Conservation (phyloP, 2,113 vertebrate genomes). For the Colistium nudipinnis region DNA sequence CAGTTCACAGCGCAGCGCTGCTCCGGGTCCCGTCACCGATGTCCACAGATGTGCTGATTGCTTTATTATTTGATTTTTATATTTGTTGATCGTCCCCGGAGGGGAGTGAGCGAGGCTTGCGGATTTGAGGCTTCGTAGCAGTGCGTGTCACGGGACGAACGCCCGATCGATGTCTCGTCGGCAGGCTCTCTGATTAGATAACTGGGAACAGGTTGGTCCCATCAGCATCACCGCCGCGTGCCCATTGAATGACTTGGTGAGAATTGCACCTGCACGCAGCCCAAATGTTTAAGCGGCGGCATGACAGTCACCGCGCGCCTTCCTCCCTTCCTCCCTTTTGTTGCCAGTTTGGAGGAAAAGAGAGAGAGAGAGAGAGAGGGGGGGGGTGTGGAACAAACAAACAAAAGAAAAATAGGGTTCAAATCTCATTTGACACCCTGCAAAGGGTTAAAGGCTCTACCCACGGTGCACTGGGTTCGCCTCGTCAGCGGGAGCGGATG, state of each 20-base stretch:
- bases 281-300: conserved; percentile 37
- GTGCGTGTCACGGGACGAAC: conserved; percentile 25
- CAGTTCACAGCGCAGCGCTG: conserved; percentile 24
- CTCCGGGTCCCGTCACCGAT: conserved; percentile 33
- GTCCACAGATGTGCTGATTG: conserved; percentile 7
- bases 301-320: neutral
- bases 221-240: conserved; percentile 55
- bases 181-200: conserved; percentile 38
- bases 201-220: conserved; percentile 67
- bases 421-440: conserved; percentile 31
- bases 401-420: conserved; percentile 28
- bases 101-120: conserved; percentile 39
- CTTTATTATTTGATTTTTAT: too few relatives aligned
- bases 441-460: conserved; percentile 63
- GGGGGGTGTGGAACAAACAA: neutral
- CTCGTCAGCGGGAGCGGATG: conserved; percentile 72
- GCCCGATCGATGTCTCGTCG: conserved; percentile 29
- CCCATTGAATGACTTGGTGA: conserved; percentile 47
- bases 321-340: conserved; percentile 17
- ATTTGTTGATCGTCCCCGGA: conserved; percentile 22
- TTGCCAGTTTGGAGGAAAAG: neutral
- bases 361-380: too few relatives aligned
- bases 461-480: conserved; percentile 65
- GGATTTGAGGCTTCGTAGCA: conserved; percentile 13
- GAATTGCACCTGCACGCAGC: conserved; percentile 53